Conservation (phyloP, 2,113 vertebrate species). For the Larimichthys crocea region DNA sequence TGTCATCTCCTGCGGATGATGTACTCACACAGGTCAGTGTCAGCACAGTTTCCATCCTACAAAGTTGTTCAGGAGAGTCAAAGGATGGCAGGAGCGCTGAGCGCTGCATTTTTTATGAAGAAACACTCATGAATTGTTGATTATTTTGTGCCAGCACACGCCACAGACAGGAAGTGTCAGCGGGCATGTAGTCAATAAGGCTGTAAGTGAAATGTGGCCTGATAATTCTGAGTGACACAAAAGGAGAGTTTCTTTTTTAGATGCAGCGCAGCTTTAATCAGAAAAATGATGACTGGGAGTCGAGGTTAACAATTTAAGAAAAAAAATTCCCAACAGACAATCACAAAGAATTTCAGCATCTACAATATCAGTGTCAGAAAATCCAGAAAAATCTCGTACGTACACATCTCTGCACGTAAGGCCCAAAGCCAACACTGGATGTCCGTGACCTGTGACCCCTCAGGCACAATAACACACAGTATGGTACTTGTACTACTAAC, state of each 20-base stretch:
- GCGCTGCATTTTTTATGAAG: constrained; percentile 25
- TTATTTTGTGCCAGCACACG: neutral
- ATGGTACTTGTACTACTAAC: too few species aligned
- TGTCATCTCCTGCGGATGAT: neutral
- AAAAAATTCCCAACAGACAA: too few species aligned
- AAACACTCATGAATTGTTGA: constrained; percentile 39
- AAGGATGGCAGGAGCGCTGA: neutral
- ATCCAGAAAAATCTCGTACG: too few species aligned
- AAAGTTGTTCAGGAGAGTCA: neutral
- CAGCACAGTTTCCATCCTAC: neutral
- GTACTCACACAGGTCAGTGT: neutral
- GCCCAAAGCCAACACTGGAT: too few species aligned
- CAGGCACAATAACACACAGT: too few species aligned
- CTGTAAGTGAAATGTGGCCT: neutral
- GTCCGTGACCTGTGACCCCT: too few species aligned
- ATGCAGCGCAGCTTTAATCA: neutral
- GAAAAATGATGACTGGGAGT: too few species aligned
- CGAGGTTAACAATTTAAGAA: too few species aligned
- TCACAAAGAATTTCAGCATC: too few species aligned
- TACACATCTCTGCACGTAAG: too few species aligned
- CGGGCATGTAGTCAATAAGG: neutral
- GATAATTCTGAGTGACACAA: neutral
- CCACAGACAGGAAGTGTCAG: neutral
- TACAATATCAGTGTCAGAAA: too few species aligned
- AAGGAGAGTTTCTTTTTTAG: neutral